These are phyloP conservation scores for Felis chaus DNA, from an alignment of 2,113 vertebrate genomes.

Conservation along the genomic window DNA sequence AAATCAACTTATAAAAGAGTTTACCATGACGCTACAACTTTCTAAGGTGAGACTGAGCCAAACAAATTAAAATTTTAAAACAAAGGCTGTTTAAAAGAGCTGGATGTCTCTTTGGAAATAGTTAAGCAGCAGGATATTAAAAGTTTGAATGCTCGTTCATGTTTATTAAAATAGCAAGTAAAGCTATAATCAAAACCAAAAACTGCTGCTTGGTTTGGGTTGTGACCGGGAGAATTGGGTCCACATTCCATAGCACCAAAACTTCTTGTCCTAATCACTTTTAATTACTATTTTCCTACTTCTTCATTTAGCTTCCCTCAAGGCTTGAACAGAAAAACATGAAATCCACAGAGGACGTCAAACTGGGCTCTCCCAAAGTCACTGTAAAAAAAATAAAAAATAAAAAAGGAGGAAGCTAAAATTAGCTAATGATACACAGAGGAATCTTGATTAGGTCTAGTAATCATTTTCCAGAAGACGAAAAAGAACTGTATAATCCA, in stretches of 20 bases:
- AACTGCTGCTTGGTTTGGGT: slow-evolving; percentile 75
- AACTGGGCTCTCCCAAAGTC: slow-evolving; percentile 59
- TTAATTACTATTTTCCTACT: slow-evolving; percentile 84
- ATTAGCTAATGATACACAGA: slow-evolving; percentile 80
- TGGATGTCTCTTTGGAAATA: slow-evolving; percentile 88
- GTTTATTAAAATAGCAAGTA: slow-evolving; percentile 88
- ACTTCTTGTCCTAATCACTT: slow-evolving; percentile 82
- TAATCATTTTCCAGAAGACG: slow-evolving; percentile 83
- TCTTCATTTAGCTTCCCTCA: slow-evolving; percentile 82
- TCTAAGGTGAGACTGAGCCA: slow-evolving; percentile 84
- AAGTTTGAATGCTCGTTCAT: slow-evolving; percentile 87
- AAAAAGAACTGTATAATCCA: slow-evolving; percentile 76
- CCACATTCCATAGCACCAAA: slow-evolving; percentile 78
- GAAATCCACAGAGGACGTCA: slow-evolving; percentile 70
- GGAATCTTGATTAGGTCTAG: slow-evolving; percentile 77
- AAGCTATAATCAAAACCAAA: slow-evolving; percentile 90
- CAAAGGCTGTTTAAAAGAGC: slow-evolving; percentile 83
- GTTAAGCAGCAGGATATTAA: slow-evolving; percentile 90
- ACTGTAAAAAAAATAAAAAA: slow-evolving; percentile 35
- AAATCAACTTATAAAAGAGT: slow-evolving; percentile 85
- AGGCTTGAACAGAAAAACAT: slow-evolving; percentile 72
- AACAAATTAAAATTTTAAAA: slow-evolving; percentile 89
- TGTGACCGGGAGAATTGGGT: slow-evolving; percentile 81
- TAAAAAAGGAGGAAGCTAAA: slow-evolving; percentile 61
- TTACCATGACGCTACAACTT: slow-evolving; percentile 84